Base-by-base conservation (phyloP, 2,113 vertebrate genomes). In the Lagopus leucura region DNA sequence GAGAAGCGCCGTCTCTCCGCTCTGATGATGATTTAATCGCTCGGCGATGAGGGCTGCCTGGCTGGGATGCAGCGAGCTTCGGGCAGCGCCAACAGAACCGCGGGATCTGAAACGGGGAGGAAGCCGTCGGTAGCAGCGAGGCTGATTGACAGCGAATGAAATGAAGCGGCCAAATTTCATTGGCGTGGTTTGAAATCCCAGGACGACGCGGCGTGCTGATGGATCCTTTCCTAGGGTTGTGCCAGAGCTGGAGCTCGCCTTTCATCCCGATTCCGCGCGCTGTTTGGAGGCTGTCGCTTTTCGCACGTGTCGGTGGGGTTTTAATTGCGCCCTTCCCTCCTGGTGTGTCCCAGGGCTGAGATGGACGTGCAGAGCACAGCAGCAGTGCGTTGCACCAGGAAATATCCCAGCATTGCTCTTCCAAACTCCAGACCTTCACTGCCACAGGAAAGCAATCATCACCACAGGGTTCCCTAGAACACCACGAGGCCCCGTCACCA, bases 81-180 rank as follows among this genome's bases (percentile, higher is more conserved):
- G 95, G 93, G 94, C 95, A 93, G 19, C 14, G 75, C 94, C 93
- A 82, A 88, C 54, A 95, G 93, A 92, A 88, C 86, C 13, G 38
- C 76, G 87, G 84, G 71, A 86, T 87, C 34, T 76, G 38, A 82
- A 92, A 89, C 30, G 80, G 89, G 90, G 79, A 92, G 92, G 75
- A 89, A 88, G 77, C 88, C 88, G 57, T 81, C 88, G 71, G 89
- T 6, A 65, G 89, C 92, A 34, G 82, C 57, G 47, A 61, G 9
- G 82, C 73, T 96, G 95, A 96, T 88, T 97, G 96, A 97, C 96
- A 92, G 94, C 10, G 85, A 86, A 88, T 47, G 74, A 92, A 97
- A 96, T 88, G 94, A 21, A 84, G 92, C 74, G 64, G 94, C 95
- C 96, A 88, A 79, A 94, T 95, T 88, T 72, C 94, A 80, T 84